A percentile compares a stretch with the other conserved stretches of the same genome.
Conservation (phyloP, 2,113 vertebrate species). For the Megatriorchis doriae region DNA sequence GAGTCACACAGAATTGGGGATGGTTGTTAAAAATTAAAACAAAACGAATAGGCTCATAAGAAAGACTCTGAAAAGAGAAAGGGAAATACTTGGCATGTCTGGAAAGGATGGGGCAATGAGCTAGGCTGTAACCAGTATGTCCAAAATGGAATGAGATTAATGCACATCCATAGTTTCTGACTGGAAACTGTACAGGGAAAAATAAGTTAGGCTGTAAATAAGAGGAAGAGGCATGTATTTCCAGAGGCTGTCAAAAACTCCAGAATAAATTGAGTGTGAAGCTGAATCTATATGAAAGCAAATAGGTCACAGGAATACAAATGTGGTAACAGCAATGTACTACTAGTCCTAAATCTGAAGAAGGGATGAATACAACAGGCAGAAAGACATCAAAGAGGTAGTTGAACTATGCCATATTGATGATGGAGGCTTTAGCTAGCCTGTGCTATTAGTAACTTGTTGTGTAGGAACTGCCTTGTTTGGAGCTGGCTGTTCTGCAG, state of each 20-base stretch:
- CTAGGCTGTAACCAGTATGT: not conserved
- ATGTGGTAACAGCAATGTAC: not conserved
- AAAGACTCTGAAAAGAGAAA: not conserved
- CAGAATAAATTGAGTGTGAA: conserved; percentile 20
- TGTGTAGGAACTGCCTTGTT: not conserved
- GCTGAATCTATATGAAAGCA: conserved; percentile 30
- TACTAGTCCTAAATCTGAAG: conserved; percentile 6
- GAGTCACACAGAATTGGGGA: not conserved
- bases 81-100: not conserved
- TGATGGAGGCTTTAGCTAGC: not conserved
- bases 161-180: not conserved
- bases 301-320: conserved; percentile 33
- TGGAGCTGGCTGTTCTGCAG: not conserved
- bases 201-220: conserved; percentile 13
- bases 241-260: conserved; percentile 21
- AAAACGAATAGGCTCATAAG: not conserved
- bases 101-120: not conserved
- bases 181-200: not conserved
- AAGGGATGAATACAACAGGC: not conserved
- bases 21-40: not conserved
- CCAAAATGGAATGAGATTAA: not conserved
- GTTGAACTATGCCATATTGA: not conserved
- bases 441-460: not conserved
- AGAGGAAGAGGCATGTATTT: not conserved
- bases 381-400: not conserved